Conservation (phyloP, 2,113 vertebrate species). For the Myocastor coypus region DNA sequence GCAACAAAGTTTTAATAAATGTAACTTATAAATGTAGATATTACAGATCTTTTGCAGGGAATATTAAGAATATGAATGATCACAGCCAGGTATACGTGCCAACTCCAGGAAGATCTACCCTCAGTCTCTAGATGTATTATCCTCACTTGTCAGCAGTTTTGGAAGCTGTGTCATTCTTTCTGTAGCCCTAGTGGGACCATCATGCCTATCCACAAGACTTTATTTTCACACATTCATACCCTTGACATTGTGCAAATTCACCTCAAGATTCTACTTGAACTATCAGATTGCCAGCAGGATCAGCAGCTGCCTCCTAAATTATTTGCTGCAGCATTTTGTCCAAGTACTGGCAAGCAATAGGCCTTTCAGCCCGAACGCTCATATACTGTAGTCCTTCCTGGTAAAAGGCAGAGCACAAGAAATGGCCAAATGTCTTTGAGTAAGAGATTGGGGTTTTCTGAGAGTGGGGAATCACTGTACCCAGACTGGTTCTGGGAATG, state of each 20-base stretch:
- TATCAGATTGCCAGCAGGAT: background rate
- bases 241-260: background rate
- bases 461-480: background rate
- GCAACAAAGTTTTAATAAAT: background rate
- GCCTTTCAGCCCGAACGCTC: slow-evolving; percentile 44
- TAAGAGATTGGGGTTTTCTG: background rate
- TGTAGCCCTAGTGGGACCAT: slow-evolving; percentile 1
- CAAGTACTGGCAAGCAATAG: slow-evolving; percentile 36
- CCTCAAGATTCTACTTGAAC: slow-evolving; percentile 7
- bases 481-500: background rate
- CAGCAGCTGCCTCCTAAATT: slow-evolving; percentile 66
- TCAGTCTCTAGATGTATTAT: background rate
- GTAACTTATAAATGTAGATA: background rate
- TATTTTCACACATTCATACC: background rate
- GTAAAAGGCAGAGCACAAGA: background rate
- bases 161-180: slow-evolving; percentile 35
- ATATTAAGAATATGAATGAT: background rate
- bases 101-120: background rate
- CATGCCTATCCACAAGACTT: slow-evolving; percentile 2
- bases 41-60: background rate
- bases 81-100: background rate
- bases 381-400: background rate
- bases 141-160: background rate
- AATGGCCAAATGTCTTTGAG: slow-evolving; percentile 2
- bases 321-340: slow-evolving; percentile 44